A percentile compares a stretch with the other conserved stretches of the same genome.
These are phyloP conservation scores for Nephila pilipes DNA, from an alignment of 1,140 invertebrate genomes.

Conservation along the genomic window DNA sequence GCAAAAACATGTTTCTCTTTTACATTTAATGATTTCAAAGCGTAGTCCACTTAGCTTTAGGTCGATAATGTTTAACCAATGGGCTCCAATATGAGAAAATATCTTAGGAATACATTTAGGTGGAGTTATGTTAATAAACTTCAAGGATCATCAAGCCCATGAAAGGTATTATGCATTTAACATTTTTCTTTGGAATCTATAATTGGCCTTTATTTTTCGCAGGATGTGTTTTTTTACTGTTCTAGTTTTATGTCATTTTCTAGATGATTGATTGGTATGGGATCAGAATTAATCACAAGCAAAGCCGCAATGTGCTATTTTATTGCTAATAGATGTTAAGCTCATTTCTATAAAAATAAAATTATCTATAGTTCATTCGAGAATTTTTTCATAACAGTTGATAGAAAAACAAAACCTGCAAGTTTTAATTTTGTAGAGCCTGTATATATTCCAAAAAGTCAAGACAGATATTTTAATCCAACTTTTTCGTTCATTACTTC, in stretches of 20 bases:
- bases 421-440: background rate
- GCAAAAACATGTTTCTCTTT: background rate
- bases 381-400: background rate
- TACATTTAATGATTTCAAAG: background rate
- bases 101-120: background rate
- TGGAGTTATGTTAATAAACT: background rate
- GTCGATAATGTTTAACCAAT: slow-evolving; percentile 7
- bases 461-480: background rate
- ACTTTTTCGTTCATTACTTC: too few species aligned
- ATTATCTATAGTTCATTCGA: too few species aligned
- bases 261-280: too few species aligned
- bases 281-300: too few species aligned
- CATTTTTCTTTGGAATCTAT: too few species aligned
- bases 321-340: too few species aligned
- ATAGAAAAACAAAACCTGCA: background rate
- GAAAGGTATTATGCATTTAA: background rate
- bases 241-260: too few species aligned
- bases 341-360: too few species aligned
- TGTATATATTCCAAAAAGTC: background rate
- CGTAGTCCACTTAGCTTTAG: background rate
- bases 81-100: background rate
- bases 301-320: too few species aligned
- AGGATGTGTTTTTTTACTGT: too few species aligned
- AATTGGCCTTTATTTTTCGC: too few species aligned
- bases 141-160: background rate